Base-by-base conservation (phyloP, 1,140 invertebrate species). In the Globodera rostochiensis region DNA sequence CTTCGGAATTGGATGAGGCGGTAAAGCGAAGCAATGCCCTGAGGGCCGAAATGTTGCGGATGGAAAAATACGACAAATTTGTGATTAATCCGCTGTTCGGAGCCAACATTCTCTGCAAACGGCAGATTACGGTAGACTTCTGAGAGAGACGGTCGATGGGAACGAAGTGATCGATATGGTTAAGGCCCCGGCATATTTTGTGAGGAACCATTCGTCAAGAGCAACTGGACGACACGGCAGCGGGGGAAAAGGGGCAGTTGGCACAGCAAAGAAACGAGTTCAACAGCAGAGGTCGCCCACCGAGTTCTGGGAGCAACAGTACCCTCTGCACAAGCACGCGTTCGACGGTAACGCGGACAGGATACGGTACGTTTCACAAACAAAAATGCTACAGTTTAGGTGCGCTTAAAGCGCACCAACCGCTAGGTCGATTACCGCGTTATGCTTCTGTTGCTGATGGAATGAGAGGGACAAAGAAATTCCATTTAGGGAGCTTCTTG, bases 81-180 rank as follows among this genome's bases (percentile, higher is more conserved):
- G 74, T 87, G 21, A 83, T 88, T 13, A 88, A 88, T 75, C 87
- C 86, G 15, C 69, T 86, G 7, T 87, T 88, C 73, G 84, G 86
- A n/a, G 74, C 70, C 1, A 79, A 49, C 45, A 67, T 82, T 13
- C 66, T 19, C 36, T 60, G 77, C 9, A 66, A 50, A 25, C 60
- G 84, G 46, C 79, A 69, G 83, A 66, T 25, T 50, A 81, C 64
- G 66, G 84, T 88, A 80, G 80, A 49, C 1, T 36, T 36, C 36
- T 36, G 36, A 36, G 36, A 3, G 36, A 36, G 19, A 19, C 57
- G 19, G 6, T 15, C 19, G 57, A 7, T 13, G 7, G 50, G 50
- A 9, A 64, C 57, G 2, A 19, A 64, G 5, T 46, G 47, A 81
- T 57, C 36, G 15, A 45, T 47, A 45, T n/a, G 25, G 36, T 80